Evolutionary conservation across 2,888 invertebrate species (phyloP).

Genomic region (Selenia dentaria): DNA sequence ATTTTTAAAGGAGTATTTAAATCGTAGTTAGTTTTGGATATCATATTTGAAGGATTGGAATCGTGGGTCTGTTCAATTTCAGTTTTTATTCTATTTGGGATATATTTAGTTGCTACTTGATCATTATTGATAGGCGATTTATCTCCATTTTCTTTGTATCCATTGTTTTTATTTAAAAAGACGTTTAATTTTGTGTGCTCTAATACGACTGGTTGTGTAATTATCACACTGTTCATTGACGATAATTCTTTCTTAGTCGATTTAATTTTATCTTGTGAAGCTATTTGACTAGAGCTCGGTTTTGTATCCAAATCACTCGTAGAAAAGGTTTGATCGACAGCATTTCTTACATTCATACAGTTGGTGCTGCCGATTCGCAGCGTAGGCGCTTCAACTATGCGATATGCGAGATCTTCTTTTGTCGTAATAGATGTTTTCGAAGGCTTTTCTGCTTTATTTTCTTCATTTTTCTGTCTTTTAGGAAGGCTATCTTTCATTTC

Average conservation of each 20-base stretch:
- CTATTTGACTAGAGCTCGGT: slow-evolving; percentile 3
- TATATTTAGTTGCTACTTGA: neutral
- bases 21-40: slow-evolving; percentile 36
- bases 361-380: slow-evolving; percentile 59
- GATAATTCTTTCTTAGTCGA: slow-evolving; percentile 9
- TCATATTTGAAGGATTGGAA: slow-evolving; percentile 2
- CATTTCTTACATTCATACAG: slow-evolving; percentile 15
- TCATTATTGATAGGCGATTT: slow-evolving; percentile 3
- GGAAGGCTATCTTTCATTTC: slow-evolving; percentile 91
- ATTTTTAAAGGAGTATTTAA: slow-evolving; percentile 60
- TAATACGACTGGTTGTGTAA: slow-evolving; percentile 45
- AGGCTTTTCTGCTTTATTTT: neutral
- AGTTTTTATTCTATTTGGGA: neutral
- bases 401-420: slow-evolving; percentile 22
- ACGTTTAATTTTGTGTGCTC: slow-evolving; percentile 38
- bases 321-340: slow-evolving; percentile 5
- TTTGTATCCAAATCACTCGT: slow-evolving; percentile 6
- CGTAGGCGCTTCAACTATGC: slow-evolving; percentile 61
- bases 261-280: slow-evolving; percentile 1
- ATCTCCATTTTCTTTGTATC: slow-evolving; percentile 6
- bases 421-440: slow-evolving; percentile 21
- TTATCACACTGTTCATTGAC: slow-evolving; percentile 38
- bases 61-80: slow-evolving; percentile 14
- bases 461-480: slow-evolving; percentile 77
- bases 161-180: slow-evolving; percentile 19